Conservation (phyloP, 2,888 invertebrate species). For the Sesia bembeciformis region DNA sequence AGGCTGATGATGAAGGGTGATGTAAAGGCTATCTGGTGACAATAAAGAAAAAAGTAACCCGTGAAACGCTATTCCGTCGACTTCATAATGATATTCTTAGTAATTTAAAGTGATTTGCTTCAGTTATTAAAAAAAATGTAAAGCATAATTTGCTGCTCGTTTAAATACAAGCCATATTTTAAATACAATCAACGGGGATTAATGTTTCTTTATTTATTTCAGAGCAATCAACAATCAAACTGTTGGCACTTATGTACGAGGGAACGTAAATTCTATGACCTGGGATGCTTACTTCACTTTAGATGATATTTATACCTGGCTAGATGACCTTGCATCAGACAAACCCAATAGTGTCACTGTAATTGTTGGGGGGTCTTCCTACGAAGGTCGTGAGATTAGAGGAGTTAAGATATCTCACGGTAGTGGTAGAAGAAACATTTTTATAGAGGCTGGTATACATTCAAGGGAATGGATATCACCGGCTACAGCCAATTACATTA, state of each 20-base stretch:
- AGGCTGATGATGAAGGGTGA: too few relatives aligned
- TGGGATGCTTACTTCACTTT: conserved; percentile 77
- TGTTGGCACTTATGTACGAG: conserved; percentile 32
- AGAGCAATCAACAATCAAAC: conserved; percentile 69
- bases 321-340: conserved; percentile 57
- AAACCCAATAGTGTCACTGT: conserved; percentile 58
- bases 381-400: conserved; percentile 56
- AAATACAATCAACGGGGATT: background rate
- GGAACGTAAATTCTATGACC: conserved; percentile 40
- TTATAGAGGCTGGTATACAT: conserved; percentile 77
- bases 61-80: too few relatives aligned
- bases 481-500: conserved; percentile 75
- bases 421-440: conserved; percentile 34
- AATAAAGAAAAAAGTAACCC: too few relatives aligned
- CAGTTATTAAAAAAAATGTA: too few relatives aligned
- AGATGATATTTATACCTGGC: conserved; percentile 75
- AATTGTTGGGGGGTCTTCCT: conserved; percentile 48
- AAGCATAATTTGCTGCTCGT: too few relatives aligned
- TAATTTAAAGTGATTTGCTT: too few relatives aligned
- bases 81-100: too few relatives aligned
- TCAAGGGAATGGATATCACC: conserved; percentile 85
- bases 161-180: too few relatives aligned
- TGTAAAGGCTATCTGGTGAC: too few relatives aligned
- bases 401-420: conserved; percentile 66
- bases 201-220: conserved; percentile 10